phyloP scores from a whole-genome alignment of 2,797 vertebrate species.

The Scolopax rusticola region DNA sequence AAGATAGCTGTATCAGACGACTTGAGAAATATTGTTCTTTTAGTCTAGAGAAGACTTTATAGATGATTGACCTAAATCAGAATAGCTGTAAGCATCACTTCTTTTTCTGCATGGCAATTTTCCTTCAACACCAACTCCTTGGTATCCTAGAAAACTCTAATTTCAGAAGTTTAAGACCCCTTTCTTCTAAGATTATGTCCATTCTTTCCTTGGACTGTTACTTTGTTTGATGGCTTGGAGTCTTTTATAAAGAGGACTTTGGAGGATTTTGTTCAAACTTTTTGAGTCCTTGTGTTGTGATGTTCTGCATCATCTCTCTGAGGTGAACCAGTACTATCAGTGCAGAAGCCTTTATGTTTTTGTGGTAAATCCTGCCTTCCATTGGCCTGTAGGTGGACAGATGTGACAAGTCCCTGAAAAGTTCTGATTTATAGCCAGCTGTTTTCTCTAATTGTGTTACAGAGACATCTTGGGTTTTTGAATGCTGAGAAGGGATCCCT shows the following conservation, averaged over 20 bases:
- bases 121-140: not conserved
- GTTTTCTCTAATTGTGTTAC: not conserved
- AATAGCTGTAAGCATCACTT: not conserved
- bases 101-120: not conserved
- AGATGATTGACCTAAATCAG: not conserved
- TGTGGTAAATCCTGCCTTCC: not conserved
- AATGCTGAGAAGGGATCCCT: not conserved
- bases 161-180: not conserved
- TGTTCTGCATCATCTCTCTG: not conserved
- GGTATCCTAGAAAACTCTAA: not conserved
- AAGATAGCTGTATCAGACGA: not conserved
- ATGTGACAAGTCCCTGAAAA: not conserved
- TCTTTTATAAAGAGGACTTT: not conserved
- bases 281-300: not conserved
- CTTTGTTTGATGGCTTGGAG: not conserved
- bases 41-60: not conserved
- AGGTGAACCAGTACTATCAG: not conserved
- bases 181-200: not conserved
- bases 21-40: not conserved
- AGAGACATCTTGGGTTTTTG: not conserved
- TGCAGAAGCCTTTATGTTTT: not conserved
- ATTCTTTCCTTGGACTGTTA: not conserved
- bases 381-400: not conserved
- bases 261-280: not conserved
- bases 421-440: not conserved